These are phyloP conservation scores for Bombus sibiricus DNA, from an alignment of 1,140 invertebrate genomes.

Conservation along the genomic window DNA sequence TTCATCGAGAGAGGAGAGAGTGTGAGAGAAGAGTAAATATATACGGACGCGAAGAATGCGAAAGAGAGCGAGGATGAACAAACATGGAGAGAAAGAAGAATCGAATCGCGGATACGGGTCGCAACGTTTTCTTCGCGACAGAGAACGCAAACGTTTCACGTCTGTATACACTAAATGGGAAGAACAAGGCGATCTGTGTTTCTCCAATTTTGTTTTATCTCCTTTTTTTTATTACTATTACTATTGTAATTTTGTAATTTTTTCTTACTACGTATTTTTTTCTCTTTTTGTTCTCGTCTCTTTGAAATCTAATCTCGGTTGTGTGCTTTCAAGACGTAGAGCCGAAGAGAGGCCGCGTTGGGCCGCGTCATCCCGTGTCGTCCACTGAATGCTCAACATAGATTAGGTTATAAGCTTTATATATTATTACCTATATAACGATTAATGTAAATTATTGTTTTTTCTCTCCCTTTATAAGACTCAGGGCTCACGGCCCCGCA, in stretches of 20 bases:
- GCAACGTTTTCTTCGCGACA: constrained; percentile 39
- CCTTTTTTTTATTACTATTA: constrained; percentile 28
- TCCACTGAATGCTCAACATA: constrained; percentile 78
- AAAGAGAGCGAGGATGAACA: constrained; percentile 17
- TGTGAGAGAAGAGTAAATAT: constrained; percentile 15
- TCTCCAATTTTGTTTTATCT: constrained; percentile 44
- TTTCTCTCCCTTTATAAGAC: constrained; percentile 68
- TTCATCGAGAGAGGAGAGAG: constrained; percentile 14
- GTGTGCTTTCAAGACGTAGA: constrained; percentile 53
- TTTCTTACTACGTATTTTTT: background rate
- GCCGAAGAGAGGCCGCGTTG: constrained; percentile 30
- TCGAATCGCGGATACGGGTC: constrained; percentile 4
- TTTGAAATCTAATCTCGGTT: constrained; percentile 34
- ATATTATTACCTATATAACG: constrained; percentile 71
- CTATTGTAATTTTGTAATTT: constrained; percentile 39
- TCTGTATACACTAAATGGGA: constrained; percentile 55
- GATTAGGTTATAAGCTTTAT: constrained; percentile 71
- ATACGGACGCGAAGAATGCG: background rate
- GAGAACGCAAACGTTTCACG: constrained; percentile 20
- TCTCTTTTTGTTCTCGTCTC: constrained; percentile 1
- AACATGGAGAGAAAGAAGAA: constrained; percentile 12
- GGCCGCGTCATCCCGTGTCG: constrained; percentile 68
- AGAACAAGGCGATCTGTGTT: constrained; percentile 55
- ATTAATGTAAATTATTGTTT: constrained; percentile 77
- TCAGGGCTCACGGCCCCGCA: constrained; percentile 52